phyloP scores from a whole-genome alignment of 2,113 vertebrate species.

The Cyprinodon brontotheroides region DNA sequence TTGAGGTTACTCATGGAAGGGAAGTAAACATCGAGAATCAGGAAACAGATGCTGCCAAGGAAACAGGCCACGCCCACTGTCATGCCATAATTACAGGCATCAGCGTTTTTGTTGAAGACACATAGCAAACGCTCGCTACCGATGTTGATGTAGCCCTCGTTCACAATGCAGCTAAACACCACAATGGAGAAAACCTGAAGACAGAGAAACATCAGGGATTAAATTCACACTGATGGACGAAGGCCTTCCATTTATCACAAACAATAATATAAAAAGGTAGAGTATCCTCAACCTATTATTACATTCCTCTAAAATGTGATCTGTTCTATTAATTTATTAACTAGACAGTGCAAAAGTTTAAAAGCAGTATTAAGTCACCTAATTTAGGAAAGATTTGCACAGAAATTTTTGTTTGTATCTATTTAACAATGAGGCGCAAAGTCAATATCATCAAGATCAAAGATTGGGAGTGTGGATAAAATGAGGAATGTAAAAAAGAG shows the following conservation, averaged over 20 bases:
- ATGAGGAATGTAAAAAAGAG: too few relatives aligned
- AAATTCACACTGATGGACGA: slow-evolving; percentile 34
- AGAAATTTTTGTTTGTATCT: too few relatives aligned
- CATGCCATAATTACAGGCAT: slow-evolving; percentile 92
- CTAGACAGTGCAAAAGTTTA: too few relatives aligned
- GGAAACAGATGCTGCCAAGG: slow-evolving; percentile 88
- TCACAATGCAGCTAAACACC: slow-evolving; percentile 94
- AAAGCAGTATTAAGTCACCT: too few relatives aligned
- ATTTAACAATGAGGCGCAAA: too few relatives aligned
- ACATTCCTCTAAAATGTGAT: too few relatives aligned
- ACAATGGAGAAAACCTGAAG: slow-evolving; percentile 94
- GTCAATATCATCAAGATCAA: too few relatives aligned
- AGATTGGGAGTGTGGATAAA: too few relatives aligned
- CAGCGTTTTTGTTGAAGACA: slow-evolving; percentile 91
- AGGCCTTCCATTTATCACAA: slow-evolving; percentile 43
- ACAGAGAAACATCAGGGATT: slow-evolving; percentile 14
- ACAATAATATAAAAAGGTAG: neutral
- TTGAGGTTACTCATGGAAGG: slow-evolving; percentile 95
- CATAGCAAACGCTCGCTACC: slow-evolving; percentile 86
- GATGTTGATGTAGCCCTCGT: slow-evolving; percentile 94
- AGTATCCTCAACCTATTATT: neutral
- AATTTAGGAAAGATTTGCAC: too few relatives aligned
- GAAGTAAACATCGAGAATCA: slow-evolving; percentile 90
- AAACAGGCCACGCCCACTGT: slow-evolving; percentile 90
- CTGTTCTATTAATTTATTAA: too few relatives aligned